Percentiles rank a stretch among this genome's conserved stretches.
Conservation (phyloP, 2,113 vertebrate species). For the Lynx canadensis region DNA sequence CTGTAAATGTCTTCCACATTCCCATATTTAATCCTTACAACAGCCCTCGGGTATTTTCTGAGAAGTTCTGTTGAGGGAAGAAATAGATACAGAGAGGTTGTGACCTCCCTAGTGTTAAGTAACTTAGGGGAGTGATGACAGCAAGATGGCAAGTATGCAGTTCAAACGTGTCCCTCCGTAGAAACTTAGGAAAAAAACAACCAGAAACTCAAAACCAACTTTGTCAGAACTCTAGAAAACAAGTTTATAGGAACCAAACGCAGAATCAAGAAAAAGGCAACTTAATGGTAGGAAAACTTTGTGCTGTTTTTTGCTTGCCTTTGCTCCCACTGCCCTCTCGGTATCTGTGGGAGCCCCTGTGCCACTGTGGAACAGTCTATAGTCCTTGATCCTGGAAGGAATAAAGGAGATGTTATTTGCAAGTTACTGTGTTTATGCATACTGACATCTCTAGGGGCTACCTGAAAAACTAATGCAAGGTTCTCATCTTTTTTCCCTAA, state of each 20-base stretch:
- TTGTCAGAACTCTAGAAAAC: background rate
- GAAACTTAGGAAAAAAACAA: background rate
- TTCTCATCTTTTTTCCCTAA: background rate
- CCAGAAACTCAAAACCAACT: background rate
- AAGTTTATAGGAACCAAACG: background rate
- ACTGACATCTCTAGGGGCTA: background rate
- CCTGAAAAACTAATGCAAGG: background rate
- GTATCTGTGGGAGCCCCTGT: background rate
- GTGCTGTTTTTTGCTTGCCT: background rate
- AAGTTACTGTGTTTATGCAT: background rate
- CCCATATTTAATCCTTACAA: background rate
- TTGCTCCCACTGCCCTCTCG: background rate
- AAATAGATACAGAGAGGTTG: background rate
- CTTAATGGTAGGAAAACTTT: background rate
- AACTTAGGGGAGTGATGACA: background rate
- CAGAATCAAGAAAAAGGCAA: background rate
- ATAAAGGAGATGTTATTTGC: background rate
- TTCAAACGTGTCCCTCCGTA: background rate
- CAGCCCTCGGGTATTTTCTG: background rate
- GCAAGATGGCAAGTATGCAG: background rate
- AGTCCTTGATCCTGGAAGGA: background rate
- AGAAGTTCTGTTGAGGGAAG: background rate
- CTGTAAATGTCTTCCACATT: background rate
- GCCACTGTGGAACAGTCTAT: background rate
- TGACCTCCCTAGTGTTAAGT: background rate